Base-by-base conservation (phyloP, 1,140 invertebrate genomes). In the Stegodyphus dumicola region DNA sequence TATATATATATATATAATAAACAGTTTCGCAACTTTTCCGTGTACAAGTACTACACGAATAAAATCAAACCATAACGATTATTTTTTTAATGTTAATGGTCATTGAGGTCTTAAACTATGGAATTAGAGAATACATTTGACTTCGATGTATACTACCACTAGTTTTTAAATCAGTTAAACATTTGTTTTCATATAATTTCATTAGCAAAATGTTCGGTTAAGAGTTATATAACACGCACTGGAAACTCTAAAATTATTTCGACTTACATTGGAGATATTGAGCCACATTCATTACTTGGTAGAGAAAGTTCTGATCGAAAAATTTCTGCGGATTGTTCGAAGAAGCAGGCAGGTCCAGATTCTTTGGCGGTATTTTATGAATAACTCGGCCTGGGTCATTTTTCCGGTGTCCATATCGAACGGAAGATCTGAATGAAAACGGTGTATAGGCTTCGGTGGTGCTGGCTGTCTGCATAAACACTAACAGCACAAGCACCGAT, bases 181-280 rank as follows among this genome's bases (percentile, higher is more conserved):
- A 1, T 60, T 1, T 15, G 9, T 60, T 60, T 15, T 2, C 56
- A 5, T 60, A 2, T 9, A 60, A 60, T 11, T 11, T 15, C 9
- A 15, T 2, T 15, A 60, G 15, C 0, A 60, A 5, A 60, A 2
- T 15, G 0, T 11, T 2, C 4, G 15, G 9, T 9, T 11, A 11
- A 11, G 9, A 15, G 9, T 11, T 60, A 60, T 2, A 15, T 15
- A 5, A 5, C 15, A 15, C 0, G 0, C 56, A 60, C 56, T 1
- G 1, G 9, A 5, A 11, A 11, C 9, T 11, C 5, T 11, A 2
- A 60, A 60, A 60, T 2, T 60, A 15, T 60, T 11, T 11, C 5
- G 1, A 85, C 83, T 85, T 70, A 85, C 83, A 85, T 77, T 85
- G 83, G 49, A 85, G 64, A 51, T 85, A 85, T 48, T 85, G 83